Evolutionary conservation across 1,140 invertebrate genomes (phyloP).

Genomic region (Apocrypta bakeri): DNA sequence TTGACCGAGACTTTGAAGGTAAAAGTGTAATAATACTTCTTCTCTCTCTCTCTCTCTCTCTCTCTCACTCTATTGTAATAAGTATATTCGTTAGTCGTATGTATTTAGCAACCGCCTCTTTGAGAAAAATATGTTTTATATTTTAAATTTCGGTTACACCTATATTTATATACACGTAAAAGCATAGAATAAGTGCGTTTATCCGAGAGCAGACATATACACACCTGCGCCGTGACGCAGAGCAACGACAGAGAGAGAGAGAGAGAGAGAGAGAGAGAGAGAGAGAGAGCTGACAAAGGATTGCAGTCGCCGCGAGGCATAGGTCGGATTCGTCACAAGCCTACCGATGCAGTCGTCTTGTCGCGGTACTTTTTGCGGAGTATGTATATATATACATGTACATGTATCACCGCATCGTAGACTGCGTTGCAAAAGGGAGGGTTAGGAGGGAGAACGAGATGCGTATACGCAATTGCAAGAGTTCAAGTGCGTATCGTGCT

Average conservation of each 20-base stretch:
- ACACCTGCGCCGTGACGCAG: no score
- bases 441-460: not conserved
- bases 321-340: conserved; percentile 57
- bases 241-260: not conserved
- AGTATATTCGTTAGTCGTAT: no score
- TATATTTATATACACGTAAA: no score
- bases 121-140: no score
- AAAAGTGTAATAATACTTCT: no score
- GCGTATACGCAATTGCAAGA: conserved; percentile 3
- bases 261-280: not conserved
- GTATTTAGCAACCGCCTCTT: no score
- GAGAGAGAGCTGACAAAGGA: not conserved
- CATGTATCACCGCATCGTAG: not conserved
- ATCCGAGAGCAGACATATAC: no score
- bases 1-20: not conserved
- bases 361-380: no score
- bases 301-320: conserved; percentile 43
- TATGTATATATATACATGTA: not conserved
- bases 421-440: not conserved
- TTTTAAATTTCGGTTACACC: no score
- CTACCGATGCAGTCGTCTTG: conserved; percentile 52
- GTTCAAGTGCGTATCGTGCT: conserved; percentile 33
- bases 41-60: no score
- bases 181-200: no score
- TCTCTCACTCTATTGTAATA: no score